phyloP scores from a whole-genome alignment of 92 coral and sea anemone genomes.

The Palythoa heliodiscus region DNA sequence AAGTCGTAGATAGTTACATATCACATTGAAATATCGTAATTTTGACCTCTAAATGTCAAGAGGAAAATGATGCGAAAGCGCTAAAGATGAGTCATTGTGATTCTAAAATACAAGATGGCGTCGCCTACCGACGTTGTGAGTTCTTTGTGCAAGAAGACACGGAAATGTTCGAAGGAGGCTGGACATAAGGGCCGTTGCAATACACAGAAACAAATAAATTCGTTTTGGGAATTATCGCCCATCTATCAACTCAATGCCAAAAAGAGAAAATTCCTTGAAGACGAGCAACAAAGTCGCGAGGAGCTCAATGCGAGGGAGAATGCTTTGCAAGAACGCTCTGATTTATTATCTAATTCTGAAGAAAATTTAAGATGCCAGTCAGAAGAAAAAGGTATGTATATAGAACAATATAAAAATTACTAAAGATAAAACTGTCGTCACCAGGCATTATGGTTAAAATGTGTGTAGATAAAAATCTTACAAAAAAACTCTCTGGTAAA shows the following conservation, averaged over 20 bases:
- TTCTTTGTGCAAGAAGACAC: slow-evolving; percentile 42
- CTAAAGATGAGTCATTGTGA: neutral
- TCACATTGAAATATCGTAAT: slow-evolving; percentile 18
- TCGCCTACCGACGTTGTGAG: slow-evolving; percentile 6
- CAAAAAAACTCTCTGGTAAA: slow-evolving; percentile 24
- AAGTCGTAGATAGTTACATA: slow-evolving; percentile 43
- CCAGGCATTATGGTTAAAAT: slow-evolving; percentile 24
- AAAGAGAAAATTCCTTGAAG: slow-evolving; percentile 50
- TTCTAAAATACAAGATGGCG: slow-evolving; percentile 46
- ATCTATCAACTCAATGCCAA: slow-evolving; percentile 50
- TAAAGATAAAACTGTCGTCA: slow-evolving; percentile 22
- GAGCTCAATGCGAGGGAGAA: slow-evolving; percentile 43
- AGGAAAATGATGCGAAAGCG: neutral
- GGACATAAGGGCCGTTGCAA: slow-evolving; percentile 70
- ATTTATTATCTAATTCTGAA: neutral
- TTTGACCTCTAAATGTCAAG: slow-evolving; percentile 7
- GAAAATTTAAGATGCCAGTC: neutral
- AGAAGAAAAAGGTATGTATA: slow-evolving; percentile 4
- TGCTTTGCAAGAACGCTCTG: slow-evolving; percentile 24
- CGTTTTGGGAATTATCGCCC: slow-evolving; percentile 70
- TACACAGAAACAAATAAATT: slow-evolving; percentile 49
- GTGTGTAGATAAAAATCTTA: slow-evolving; percentile 21
- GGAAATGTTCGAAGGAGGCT: slow-evolving; percentile 53
- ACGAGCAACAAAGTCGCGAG: slow-evolving; percentile 48
- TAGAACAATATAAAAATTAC: slow-evolving; percentile 16